Base-by-base conservation (phyloP, 2,888 invertebrate genomes). In the Siphonodentalium dalli region DNA sequence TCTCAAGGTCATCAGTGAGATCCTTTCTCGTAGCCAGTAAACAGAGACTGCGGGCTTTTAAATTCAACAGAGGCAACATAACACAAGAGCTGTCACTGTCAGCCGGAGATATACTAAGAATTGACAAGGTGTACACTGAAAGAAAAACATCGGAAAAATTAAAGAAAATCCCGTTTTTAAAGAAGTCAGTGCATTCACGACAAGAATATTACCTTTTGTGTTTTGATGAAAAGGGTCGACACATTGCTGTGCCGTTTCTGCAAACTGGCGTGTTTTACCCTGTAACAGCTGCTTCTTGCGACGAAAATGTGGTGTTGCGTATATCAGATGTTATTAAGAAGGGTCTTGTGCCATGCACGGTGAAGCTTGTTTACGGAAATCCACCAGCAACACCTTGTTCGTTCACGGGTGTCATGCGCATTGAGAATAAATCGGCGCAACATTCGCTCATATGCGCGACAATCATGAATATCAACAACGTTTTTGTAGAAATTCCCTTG, bases 401-500 rank as follows among this genome's bases (percentile, higher is more conserved):
- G 1, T 77, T 77, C 58, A 70, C 74, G 0, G 74, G 73, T 6
- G 57, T 68, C 3, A 58, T 77, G 40, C 58, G 65, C 2, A 58
- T 74, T 26, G 71, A 71, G 18, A 63, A 69, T 5, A 56, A 63
- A 0, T 65, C 62, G 40, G 51, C 63, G 11, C 71, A 73, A 40
- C 60, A 66, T 6, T 70, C 74, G 1, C 63, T 74, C 1, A 66
- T 77, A 11, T 70, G 70, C 7, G 67, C 72, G 18, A 74, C 74
- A 1, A 54, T 74, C 15, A 48, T 68, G 21, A 71, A 72, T 51
- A 59, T 55, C 13, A 61, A 64, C 23, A 75, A 73, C 44, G 68
- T 70, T 38, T 56, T 75, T n/a, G 41, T 74, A 18, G 76, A 76
- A 59, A 52, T 76, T 6, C 74, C 76, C 0, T 49, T 69, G 4